Percentiles rank a stretch among this genome's conserved stretches.
Conservation (phyloP, 92 coral and sea anemone genomes). For the Epizoanthus ramosus region DNA sequence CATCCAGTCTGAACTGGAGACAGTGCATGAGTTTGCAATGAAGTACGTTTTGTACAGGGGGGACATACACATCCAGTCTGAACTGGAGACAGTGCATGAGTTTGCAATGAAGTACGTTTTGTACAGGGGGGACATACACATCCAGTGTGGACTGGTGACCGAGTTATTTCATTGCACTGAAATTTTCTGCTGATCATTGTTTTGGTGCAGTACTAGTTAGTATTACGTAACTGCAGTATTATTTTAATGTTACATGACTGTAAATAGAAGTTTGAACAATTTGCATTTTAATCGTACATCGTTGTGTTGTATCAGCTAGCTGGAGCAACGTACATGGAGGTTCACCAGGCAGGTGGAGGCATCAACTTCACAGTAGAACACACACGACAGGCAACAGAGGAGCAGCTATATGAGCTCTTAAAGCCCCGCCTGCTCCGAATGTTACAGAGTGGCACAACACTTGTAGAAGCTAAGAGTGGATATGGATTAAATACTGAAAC, state of each 20-base stretch:
- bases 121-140: constrained; percentile 54
- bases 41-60: constrained; percentile 45
- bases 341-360: constrained; percentile 95
- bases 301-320: constrained; percentile 67
- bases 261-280: too few relatives aligned
- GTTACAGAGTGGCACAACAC: constrained; percentile 92
- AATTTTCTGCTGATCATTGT: constrained; percentile 39
- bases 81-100: background rate
- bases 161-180: constrained; percentile 48
- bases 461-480: constrained; percentile 97
- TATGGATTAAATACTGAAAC: constrained; percentile 88
- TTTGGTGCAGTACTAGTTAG: too few relatives aligned
- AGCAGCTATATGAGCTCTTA: constrained; percentile 77
- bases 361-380: constrained; percentile 93
- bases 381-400: constrained; percentile 84
- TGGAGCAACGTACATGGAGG: constrained; percentile 98
- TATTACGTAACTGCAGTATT: too few relatives aligned
- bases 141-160: background rate
- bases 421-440: constrained; percentile 76
- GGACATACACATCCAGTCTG: background rate
- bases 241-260: too few relatives aligned
- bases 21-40: constrained; percentile 42
- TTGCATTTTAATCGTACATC: background rate
- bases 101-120: constrained; percentile 85
- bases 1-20: constrained; percentile 24